These are phyloP conservation scores for Ariopsis seemanni DNA, from an alignment of 2,113 vertebrate genomes.

Conservation along the genomic window DNA sequence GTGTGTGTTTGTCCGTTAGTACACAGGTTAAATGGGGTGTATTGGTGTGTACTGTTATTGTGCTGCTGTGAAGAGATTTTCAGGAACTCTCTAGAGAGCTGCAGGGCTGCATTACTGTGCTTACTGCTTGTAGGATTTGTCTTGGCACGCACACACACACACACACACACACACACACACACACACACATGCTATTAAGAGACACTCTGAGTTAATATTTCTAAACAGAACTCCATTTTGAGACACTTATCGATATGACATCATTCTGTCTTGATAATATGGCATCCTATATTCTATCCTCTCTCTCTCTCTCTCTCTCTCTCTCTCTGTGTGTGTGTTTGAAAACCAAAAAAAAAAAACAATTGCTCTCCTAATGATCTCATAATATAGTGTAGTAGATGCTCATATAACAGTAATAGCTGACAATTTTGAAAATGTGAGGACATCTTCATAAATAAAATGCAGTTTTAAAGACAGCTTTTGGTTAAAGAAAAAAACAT, in stretches of 20 bases:
- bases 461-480: too few relatives aligned
- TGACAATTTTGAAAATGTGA: too few relatives aligned
- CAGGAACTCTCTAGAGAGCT: conserved; percentile 2
- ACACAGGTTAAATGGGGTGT: conserved; percentile 33
- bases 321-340: not conserved
- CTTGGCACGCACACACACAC: not conserved
- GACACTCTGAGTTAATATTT: conserved; percentile 15
- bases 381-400: too few relatives aligned
- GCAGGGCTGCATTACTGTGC: not conserved
- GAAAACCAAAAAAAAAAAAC: too few relatives aligned
- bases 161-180: not conserved
- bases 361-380: too few relatives aligned
- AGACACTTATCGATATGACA: conserved; percentile 5
- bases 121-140: not conserved
- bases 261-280: conserved; percentile 1
- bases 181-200: conserved; percentile 2
- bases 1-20: conserved; percentile 25
- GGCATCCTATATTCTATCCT: too few relatives aligned
- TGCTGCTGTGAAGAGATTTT: conserved; percentile 18
- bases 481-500: too few relatives aligned
- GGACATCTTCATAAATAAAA: too few relatives aligned
- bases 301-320: too few relatives aligned
- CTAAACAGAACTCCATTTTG: conserved; percentile 4
- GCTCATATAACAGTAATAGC: too few relatives aligned
- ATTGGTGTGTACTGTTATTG: conserved; percentile 22